Conservation (phyloP, 2,888 invertebrate genomes). For the Diaphora mendica region DNA sequence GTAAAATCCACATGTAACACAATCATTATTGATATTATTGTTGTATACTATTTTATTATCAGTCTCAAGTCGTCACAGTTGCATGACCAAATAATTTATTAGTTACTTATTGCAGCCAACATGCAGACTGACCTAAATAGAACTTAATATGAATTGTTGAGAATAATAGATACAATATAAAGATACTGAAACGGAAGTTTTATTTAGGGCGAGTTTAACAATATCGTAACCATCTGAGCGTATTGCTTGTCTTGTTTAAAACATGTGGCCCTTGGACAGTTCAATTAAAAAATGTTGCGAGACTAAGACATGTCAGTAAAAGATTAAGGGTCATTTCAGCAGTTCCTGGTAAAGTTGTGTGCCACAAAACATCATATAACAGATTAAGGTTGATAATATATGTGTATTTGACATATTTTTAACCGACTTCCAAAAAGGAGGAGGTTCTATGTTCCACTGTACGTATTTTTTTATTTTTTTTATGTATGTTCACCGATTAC, state of each 20-base stretch:
- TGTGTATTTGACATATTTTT: too few relatives aligned
- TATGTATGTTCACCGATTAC: too few relatives aligned
- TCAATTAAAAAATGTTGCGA: background rate
- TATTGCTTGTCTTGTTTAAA: slow-evolving; percentile 7
- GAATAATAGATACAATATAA: slow-evolving; percentile 25
- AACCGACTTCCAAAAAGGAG: too few relatives aligned
- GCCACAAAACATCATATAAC: too few relatives aligned
- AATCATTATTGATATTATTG: background rate
- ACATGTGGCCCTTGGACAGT: slow-evolving; percentile 25
- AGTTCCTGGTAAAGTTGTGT: too few relatives aligned
- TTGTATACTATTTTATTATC: background rate
- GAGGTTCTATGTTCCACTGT: too few relatives aligned
- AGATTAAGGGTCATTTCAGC: background rate
- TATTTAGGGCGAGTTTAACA: slow-evolving; percentile 36
- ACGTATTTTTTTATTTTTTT: too few relatives aligned
- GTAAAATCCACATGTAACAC: background rate
- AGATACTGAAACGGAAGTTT: slow-evolving; percentile 34
- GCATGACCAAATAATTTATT: slow-evolving; percentile 1
- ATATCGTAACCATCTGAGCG: slow-evolving; percentile 27
- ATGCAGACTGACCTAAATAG: slow-evolving; percentile 15
- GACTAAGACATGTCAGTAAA: background rate
- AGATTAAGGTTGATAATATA: too few relatives aligned
- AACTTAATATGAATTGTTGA: slow-evolving; percentile 11
- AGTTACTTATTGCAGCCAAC: background rate
- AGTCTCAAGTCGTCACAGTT: background rate